Evolutionary conservation across 2,797 vertebrate species (phyloP).

Genomic region (Anguilla pacifica): DNA sequence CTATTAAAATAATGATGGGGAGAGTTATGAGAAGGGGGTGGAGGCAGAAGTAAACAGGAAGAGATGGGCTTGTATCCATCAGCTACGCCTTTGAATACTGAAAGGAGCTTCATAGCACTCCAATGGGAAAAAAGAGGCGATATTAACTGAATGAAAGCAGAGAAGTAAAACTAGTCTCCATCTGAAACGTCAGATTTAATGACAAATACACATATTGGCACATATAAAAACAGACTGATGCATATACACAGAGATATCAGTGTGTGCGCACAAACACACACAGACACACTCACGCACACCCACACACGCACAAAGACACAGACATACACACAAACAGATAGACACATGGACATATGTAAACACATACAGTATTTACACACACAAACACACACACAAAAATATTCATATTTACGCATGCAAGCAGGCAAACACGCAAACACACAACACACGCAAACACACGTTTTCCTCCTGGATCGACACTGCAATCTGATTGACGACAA

Average conservation of each 20-base stretch:
- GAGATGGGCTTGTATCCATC: not conserved
- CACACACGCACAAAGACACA: constrained; percentile 32
- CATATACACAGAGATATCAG: constrained; percentile 28
- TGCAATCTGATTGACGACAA: constrained; percentile 42
- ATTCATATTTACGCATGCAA: constrained; percentile 15
- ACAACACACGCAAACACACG: constrained; percentile 5
- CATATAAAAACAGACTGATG: not conserved
- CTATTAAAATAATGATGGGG: not conserved
- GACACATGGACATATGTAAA: not conserved
- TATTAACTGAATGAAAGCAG: not conserved
- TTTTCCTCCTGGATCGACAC: constrained; percentile 38
- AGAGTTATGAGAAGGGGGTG: not conserved
- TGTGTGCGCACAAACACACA: not conserved
- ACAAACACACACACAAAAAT: constrained; percentile 15
- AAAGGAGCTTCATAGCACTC: not conserved
- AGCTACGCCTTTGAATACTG: not conserved
- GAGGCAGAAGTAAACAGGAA: not conserved
- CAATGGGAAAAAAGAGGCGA: not conserved
- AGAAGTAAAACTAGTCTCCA: not conserved
- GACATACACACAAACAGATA: not conserved
- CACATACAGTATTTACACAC: not conserved
- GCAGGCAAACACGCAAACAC: constrained; percentile 21
- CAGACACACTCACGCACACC: not conserved
- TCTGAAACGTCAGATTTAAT: not conserved
- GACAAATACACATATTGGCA: constrained; percentile 19